phyloP scores from a whole-genome alignment of 53 echinoderm and acorn worm genomes.

The Hippasteria phrygiana region DNA sequence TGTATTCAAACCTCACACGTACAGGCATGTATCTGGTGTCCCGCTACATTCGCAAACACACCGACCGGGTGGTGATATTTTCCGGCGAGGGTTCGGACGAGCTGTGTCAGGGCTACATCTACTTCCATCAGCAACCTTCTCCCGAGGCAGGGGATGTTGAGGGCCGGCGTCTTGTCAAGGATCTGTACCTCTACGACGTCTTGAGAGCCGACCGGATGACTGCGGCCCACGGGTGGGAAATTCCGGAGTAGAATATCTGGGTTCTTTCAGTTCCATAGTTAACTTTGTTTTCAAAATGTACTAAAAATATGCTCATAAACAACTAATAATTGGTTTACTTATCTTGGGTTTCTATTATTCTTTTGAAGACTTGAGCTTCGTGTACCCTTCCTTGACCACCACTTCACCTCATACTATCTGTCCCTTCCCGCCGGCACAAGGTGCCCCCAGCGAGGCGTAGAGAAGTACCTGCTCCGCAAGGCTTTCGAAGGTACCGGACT shows the following conservation, averaged over 20 bases:
- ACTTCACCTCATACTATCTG: slow-evolving; percentile 90
- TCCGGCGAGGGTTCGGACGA: slow-evolving; percentile 98
- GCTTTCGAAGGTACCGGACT: slow-evolving; percentile 86
- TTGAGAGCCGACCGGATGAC: slow-evolving; percentile 92
- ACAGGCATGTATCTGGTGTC: slow-evolving; percentile 97
- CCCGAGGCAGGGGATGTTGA: slow-evolving; percentile 86
- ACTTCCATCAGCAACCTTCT: slow-evolving; percentile 92
- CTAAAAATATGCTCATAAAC: background rate
- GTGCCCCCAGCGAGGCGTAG: slow-evolving; percentile 72
- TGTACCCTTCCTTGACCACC: slow-evolving; percentile 91
- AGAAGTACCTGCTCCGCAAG: slow-evolving; percentile 92
- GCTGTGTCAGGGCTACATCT: slow-evolving; percentile 94
- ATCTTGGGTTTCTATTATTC: background rate
- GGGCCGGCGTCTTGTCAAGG: slow-evolving; percentile 81
- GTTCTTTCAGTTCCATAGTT: background rate
- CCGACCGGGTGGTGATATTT: slow-evolving; percentile 93
- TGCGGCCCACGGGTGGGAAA: slow-evolving; percentile 86
- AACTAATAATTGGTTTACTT: no score
- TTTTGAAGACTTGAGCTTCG: slow-evolving; percentile 85
- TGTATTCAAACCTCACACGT: background rate
- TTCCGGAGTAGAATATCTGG: no score
- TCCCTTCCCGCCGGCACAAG: slow-evolving; percentile 81
- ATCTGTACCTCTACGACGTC: slow-evolving; percentile 89
- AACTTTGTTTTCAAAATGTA: background rate
- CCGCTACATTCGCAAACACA: slow-evolving; percentile 87